Evolutionary conservation across 1,140 invertebrate genomes (phyloP).

Genomic region (silkworm (Bombyx mori)): ASM3026992v2 NC_085125.1:4774501-4775000

Average conservation of each 20-base stretch:
- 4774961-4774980: conserved; percentile 30
- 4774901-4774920: conserved; percentile 6
- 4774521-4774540: background rate
- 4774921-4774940: conserved; percentile 4
- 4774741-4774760: background rate
- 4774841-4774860: conserved; percentile 2
- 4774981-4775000: conserved; percentile 15
- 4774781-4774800: no score
- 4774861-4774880: background rate
- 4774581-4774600: no score
- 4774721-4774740: background rate
- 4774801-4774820: no score
- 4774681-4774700: no score
- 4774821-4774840: background rate
- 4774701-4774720: background rate
- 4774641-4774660: no score
- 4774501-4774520: background rate
- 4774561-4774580: no score
- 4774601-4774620: no score
- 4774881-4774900: background rate
- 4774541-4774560: background rate
- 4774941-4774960: conserved; percentile 11
- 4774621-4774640: no score
- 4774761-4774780: no score
- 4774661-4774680: no score